phyloP scores from a whole-genome alignment of 2,113 vertebrate species.

The Brachyhypopomus gauderio region DNA sequence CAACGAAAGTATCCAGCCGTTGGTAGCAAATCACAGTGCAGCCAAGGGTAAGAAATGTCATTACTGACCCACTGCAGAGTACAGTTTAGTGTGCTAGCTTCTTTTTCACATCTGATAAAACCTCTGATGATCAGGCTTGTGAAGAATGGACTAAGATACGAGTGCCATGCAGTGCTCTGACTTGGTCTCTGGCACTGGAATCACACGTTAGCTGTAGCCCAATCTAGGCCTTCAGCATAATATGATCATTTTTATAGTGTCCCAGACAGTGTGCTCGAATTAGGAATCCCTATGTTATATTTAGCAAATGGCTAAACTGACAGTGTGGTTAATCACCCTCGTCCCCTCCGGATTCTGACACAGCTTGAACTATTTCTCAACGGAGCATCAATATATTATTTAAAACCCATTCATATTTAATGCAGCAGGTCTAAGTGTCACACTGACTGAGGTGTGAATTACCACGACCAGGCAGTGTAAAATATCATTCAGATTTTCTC shows the following conservation, averaged over 20 bases:
- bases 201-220: background rate
- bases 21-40: too few species aligned
- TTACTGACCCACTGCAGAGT: too few species aligned
- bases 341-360: slow-evolving; percentile 9
- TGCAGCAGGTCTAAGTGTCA: slow-evolving; percentile 44
- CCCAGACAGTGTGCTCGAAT: slow-evolving; percentile 14
- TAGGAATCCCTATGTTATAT: slow-evolving; percentile 39
- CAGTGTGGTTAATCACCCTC: slow-evolving; percentile 45
- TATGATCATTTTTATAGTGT: background rate
- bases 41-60: too few species aligned
- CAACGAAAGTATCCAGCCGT: too few species aligned
- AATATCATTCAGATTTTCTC: slow-evolving; percentile 6
- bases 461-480: slow-evolving; percentile 36
- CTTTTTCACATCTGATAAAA: too few species aligned
- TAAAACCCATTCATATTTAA: slow-evolving; percentile 57
- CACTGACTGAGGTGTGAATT: slow-evolving; percentile 41
- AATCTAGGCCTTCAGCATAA: background rate
- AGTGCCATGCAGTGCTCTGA: too few species aligned
- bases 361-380: slow-evolving; percentile 45
- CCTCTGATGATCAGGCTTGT: too few species aligned
- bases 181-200: background rate
- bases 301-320: slow-evolving; percentile 40
- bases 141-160: too few species aligned
- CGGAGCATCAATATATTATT: slow-evolving; percentile 54
- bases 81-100: too few species aligned